phyloP scores from a whole-genome alignment of 1,140 invertebrate species.

The silkworm (Bombyx mori) region DNA sequence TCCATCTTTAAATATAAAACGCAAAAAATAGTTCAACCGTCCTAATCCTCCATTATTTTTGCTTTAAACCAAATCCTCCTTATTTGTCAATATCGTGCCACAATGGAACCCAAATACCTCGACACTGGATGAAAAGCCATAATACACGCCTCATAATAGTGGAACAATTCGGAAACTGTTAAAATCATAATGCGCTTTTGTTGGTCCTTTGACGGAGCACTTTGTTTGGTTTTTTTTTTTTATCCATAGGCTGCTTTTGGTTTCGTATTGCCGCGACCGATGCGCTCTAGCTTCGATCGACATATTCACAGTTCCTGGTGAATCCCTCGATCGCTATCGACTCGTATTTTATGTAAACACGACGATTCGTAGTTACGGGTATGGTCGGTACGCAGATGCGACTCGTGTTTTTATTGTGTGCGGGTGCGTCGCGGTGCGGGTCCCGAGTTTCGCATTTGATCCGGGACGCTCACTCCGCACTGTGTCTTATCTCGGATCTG shows the following conservation, averaged over 20 bases:
- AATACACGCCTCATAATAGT: conserved; percentile 66
- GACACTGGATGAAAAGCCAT: conserved; percentile 54
- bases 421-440: conserved; percentile 23
- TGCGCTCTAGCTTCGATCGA: conserved; percentile 28
- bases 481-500: conserved; percentile 70
- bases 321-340: conserved; percentile 57
- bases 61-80: conserved; percentile 59
- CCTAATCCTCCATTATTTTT: conserved; percentile 66
- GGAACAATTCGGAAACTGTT: conserved; percentile 65
- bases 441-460: conserved; percentile 62
- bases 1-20: conserved; percentile 30
- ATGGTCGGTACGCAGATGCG: conserved; percentile 49
- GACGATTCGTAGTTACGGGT: conserved; percentile 49
- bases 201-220: conserved; percentile 54
- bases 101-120: conserved; percentile 66
- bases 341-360: conserved; percentile 66
- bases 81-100: conserved; percentile 69
- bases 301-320: conserved; percentile 45
- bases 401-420: conserved; percentile 66
- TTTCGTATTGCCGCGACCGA: conserved; percentile 41
- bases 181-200: conserved; percentile 67
- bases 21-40: conserved; percentile 25
- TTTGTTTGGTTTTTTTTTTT: conserved; percentile 45
- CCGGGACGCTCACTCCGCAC: conserved; percentile 58
- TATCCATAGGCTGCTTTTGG: conserved; percentile 25